These are phyloP conservation scores for Phalacrocorax carbo DNA, from an alignment of 2,113 vertebrate genomes.

Conservation along the genomic window DNA sequence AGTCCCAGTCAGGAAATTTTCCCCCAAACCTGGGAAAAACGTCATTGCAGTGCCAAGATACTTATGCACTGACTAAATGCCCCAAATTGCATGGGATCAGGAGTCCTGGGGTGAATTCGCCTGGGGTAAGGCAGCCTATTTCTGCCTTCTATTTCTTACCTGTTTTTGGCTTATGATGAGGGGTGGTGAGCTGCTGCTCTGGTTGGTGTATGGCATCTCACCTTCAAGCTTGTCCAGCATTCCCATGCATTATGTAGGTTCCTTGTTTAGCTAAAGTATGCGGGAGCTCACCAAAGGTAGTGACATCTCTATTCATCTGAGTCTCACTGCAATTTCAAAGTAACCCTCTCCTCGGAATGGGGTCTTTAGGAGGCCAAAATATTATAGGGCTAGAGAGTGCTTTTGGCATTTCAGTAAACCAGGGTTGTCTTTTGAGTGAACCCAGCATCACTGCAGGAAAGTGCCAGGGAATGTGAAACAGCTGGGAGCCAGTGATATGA, in stretches of 20 bases:
- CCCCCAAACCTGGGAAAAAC: neutral
- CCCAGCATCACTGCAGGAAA: neutral
- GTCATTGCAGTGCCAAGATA: neutral
- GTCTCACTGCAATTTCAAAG: neutral
- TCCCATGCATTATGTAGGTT: neutral
- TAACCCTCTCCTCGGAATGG: neutral
- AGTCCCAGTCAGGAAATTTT: neutral
- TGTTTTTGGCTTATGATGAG: neutral
- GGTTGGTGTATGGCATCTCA: neutral
- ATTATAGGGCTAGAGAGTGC: conserved; percentile 1
- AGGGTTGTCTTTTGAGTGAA: neutral
- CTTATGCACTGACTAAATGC: neutral
- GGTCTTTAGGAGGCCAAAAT: conserved; percentile 21
- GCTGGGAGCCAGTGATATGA: neutral
- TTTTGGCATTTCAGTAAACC: neutral
- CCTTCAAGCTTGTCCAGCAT: neutral
- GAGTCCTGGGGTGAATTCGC: neutral
- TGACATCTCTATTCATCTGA: conserved; percentile 29
- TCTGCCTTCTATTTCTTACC: neutral
- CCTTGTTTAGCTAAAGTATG: neutral
- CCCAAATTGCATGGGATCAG: neutral
- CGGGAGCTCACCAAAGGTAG: neutral
- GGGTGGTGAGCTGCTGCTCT: neutral
- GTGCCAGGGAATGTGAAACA: neutral
- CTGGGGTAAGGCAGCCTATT: neutral